Percentiles rank a stretch among this genome's conserved stretches.
Conservation (phyloP, 2,888 invertebrate species). For the Nomada lathburiana region DNA sequence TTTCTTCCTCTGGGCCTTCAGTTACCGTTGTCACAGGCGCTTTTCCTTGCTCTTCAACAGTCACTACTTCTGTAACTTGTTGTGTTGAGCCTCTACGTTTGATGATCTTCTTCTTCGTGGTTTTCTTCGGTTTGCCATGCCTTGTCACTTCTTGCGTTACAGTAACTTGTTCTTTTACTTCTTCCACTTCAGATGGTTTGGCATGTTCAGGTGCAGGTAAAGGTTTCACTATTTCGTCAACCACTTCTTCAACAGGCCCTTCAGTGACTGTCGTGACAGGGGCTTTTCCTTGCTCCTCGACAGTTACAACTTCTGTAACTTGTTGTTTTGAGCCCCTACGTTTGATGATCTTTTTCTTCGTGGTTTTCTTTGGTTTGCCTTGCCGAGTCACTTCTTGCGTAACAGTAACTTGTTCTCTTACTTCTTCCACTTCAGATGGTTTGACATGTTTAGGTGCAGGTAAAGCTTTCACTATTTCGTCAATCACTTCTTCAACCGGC, state of each 20-base stretch:
- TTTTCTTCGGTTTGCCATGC: conserved; percentile 81
- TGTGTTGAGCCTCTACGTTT: conserved; percentile 67
- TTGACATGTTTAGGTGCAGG: no score
- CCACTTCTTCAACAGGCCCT: conserved; percentile 32
- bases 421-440: conserved; percentile 79
- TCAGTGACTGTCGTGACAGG: conserved; percentile 66
- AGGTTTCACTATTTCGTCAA: conserved; percentile 42
- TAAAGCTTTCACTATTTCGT: no score
- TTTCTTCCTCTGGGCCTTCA: conserved; percentile 70
- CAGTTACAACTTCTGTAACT: conserved; percentile 73
- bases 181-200: conserved; percentile 72
- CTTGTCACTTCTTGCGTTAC: conserved; percentile 67
- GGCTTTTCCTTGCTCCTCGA: conserved; percentile 69
- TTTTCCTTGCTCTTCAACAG: conserved; percentile 59
- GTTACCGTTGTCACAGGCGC: conserved; percentile 68
- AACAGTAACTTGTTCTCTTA: conserved; percentile 66
- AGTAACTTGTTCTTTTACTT: conserved; percentile 42
- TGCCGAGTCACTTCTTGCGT: conserved; percentile 82
- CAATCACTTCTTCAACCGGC: conserved; percentile 13
- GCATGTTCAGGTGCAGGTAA: background rate
- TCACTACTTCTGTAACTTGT: conserved; percentile 75
- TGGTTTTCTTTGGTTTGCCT: conserved; percentile 79
- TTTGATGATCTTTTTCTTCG: conserved; percentile 72
- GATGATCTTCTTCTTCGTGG: conserved; percentile 36
- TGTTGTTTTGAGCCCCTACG: conserved; percentile 75